Evolutionary conservation across 2,888 invertebrate species (phyloP).

Genomic region (Macrophya annulata): DNA sequence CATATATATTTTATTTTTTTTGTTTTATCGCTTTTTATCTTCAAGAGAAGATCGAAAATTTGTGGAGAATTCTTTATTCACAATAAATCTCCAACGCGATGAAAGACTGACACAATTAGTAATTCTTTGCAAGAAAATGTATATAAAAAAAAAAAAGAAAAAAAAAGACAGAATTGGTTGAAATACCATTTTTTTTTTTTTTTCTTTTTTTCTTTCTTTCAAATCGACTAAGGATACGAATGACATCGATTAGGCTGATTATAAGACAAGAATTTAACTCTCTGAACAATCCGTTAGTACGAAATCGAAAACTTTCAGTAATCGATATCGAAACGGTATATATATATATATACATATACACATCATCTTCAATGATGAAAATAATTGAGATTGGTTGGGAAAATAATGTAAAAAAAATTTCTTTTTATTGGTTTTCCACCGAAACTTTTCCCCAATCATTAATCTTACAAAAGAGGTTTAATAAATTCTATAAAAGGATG

Average conservation of each 20-base stretch:
- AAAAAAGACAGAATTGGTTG: background rate
- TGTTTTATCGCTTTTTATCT: background rate
- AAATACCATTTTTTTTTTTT: background rate
- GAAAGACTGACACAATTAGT: constrained; percentile 10
- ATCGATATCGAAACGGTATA: background rate
- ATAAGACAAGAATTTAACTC: background rate
- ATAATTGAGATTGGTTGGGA: background rate
- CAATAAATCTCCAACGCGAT: background rate
- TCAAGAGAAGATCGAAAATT: background rate
- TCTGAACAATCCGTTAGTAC: background rate
- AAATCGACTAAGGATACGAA: background rate
- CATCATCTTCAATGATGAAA: background rate
- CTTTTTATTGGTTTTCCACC: background rate
- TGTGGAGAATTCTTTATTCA: background rate
- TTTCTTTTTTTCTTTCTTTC: background rate
- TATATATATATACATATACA: too few relatives aligned
- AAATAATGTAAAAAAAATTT: background rate
- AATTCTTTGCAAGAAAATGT: background rate
- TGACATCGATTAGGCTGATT: constrained; percentile 6
- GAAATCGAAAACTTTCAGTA: background rate
- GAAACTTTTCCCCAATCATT: background rate
- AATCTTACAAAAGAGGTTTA: background rate
- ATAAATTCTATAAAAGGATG: background rate
- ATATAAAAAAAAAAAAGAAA: background rate
- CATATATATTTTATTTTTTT: background rate